Evolutionary conservation across 2,113 vertebrate species (phyloP).

Genomic region (Pseudorhombus dupliciocellatus): DNA sequence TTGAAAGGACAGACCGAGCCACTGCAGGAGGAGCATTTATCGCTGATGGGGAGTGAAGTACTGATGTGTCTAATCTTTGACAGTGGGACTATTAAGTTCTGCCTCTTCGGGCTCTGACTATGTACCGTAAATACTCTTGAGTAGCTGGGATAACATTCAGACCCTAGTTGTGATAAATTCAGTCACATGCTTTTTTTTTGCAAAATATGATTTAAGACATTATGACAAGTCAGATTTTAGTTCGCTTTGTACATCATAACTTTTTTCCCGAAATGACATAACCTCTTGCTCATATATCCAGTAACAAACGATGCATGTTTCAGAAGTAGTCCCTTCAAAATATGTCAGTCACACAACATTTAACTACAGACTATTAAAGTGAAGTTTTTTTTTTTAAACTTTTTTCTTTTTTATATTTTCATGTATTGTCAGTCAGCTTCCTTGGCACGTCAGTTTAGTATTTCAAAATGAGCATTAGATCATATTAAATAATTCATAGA

Average conservation of each 20-base stretch:
- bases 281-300: no score
- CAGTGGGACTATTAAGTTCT: slow-evolving; percentile 25
- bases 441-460: neutral
- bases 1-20: slow-evolving; percentile 59
- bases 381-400: no score
- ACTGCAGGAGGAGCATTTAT: slow-evolving; percentile 59
- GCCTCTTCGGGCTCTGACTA: slow-evolving; percentile 24
- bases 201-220: neutral
- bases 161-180: neutral
- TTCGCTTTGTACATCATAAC: neutral
- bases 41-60: slow-evolving; percentile 43
- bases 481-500: slow-evolving; percentile 10
- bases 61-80: slow-evolving; percentile 34
- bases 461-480: neutral
- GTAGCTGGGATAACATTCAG: neutral
- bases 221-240: neutral
- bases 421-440: no score
- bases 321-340: no score
- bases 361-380: no score
- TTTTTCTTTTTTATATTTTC: no score
- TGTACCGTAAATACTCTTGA: slow-evolving; percentile 2
- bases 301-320: no score
- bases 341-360: no score
- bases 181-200: neutral
- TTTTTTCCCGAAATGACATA: neutral